Evolutionary conservation across 2,797 vertebrate genomes (phyloP).

Genomic region (Etheostoma nigrum): DNA sequence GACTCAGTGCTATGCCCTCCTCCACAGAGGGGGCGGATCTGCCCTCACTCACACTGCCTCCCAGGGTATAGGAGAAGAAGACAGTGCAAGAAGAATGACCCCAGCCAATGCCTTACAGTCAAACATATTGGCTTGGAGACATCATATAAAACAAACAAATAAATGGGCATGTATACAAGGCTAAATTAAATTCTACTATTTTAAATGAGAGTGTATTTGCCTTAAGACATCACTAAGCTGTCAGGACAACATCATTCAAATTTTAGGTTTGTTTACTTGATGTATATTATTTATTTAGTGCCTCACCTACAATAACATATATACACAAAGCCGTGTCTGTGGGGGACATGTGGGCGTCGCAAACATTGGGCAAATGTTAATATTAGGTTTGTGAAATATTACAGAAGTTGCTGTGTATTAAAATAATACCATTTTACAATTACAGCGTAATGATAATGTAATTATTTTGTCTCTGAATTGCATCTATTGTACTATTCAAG

Average conservation of each 20-base stretch:
- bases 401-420: slow-evolving; percentile 14
- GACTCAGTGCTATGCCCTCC: slow-evolving; percentile 85
- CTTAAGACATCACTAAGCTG: slow-evolving; percentile 74
- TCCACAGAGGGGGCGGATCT: slow-evolving; percentile 85
- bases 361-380: slow-evolving; percentile 35
- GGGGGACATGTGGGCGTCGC: slow-evolving; percentile 52
- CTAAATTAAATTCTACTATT: slow-evolving; percentile 79
- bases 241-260: slow-evolving; percentile 65
- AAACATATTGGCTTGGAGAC: slow-evolving; percentile 83
- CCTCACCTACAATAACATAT: slow-evolving; percentile 59
- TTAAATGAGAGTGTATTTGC: slow-evolving; percentile 79
- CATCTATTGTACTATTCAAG: background rate
- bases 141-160: slow-evolving; percentile 83
- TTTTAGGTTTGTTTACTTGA: slow-evolving; percentile 66
- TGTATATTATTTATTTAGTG: slow-evolving; percentile 72
- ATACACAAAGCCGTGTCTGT: slow-evolving; percentile 59
- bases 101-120: slow-evolving; percentile 83
- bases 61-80: slow-evolving; percentile 78
- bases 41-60: slow-evolving; percentile 80
- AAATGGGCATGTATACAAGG: slow-evolving; percentile 78
- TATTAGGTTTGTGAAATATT: slow-evolving; percentile 30
- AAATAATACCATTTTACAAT: slow-evolving; percentile 9
- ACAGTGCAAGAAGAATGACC: slow-evolving; percentile 83
- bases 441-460: background rate
- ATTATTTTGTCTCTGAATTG: background rate